Evolutionary conservation across 2,797 vertebrate species (phyloP), one percentile per base, ranked within the genome.

Genomic region (Nannoperca australis): DNA sequence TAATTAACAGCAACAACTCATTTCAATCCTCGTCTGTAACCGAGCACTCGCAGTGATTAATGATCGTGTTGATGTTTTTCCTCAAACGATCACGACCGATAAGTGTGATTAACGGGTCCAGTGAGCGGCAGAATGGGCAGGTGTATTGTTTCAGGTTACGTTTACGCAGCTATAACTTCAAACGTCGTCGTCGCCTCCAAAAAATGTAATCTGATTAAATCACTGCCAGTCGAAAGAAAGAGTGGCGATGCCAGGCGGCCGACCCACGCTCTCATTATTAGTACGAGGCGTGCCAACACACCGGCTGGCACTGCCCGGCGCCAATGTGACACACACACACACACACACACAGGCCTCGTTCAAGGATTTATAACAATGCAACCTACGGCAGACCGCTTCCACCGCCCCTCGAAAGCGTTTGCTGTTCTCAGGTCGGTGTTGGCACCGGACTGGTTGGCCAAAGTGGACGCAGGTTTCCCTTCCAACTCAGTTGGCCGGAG

Each of bases 281-380:
- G 77, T 0, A 54, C 3, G 65, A 81, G 62, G 54, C 61, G n/a
- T 81, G 91, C 92, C 92, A 94, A 70, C 77, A 79, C 83, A 83
- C 82, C 89, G 81, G 88, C 89, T 87, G 91, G 77, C 85, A 70
- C 75, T 75, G 75, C 50, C 71, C 74, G 0, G 72, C n/a, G 69
- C 82, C 84, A 77, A 3, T 1, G 54, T 50, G 66, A 75, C 58
- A 32, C 70, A 56, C 82, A 18, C 40, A 42, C 70, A 54, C 51
- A 67, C 18, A 68, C 27, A 76, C 66, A 73, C 69, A 72, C 73
- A 59, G 62, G 84, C 73, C 63, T 70, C 17, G 53, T 81, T 81
- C 34, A 51, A 58, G 68, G 42, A 17, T 65, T 84, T 58, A 1
- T 20, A 78, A 82, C 81, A 87, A 87, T 84, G 54, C 81, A 76